Conservation (phyloP, 2,888 invertebrate species). For the Thereva nobilitata region DNA sequence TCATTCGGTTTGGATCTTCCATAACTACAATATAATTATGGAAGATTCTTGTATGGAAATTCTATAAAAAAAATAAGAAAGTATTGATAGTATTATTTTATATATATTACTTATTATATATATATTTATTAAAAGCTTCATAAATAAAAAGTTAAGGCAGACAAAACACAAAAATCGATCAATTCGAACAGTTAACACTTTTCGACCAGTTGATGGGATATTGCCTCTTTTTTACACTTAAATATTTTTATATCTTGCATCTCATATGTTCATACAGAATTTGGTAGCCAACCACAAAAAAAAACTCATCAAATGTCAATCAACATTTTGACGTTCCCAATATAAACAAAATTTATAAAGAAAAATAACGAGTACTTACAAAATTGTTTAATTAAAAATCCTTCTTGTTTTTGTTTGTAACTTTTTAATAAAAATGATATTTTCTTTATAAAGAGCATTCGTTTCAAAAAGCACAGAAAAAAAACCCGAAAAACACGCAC, state of each 20-base stretch:
- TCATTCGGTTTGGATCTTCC: conserved; percentile 83
- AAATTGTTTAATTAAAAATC: too few relatives aligned
- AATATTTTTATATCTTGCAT: conserved; percentile 1
- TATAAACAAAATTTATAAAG: conserved; percentile 35
- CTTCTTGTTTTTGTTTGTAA: too few relatives aligned
- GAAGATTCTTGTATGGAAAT: not conserved
- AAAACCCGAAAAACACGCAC: conserved; percentile 11
- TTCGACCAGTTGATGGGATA: conserved; percentile 20
- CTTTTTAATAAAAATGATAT: too few relatives aligned
- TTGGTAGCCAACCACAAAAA: conserved; percentile 1
- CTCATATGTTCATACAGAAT: conserved; percentile 14
- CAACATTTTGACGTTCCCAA: conserved; percentile 35
- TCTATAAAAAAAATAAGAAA: not conserved
- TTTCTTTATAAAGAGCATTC: too few relatives aligned
- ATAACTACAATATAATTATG: conserved; percentile 55
- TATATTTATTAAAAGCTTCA: not conserved
- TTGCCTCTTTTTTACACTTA: conserved; percentile 1
- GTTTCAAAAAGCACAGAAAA: not conserved
- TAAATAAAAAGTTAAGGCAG: not conserved
- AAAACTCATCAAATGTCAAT: conserved; percentile 38
- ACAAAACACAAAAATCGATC: conserved; percentile 30
- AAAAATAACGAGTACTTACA: not conserved
- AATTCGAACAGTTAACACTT: conserved; percentile 17
- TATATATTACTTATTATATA: not conserved
- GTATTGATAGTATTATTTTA: too few relatives aligned